A percentile compares a stretch with the other conserved stretches of the same genome.
These are phyloP conservation scores for Tichodroma muraria DNA, from an alignment of 2,113 vertebrate genomes.

Conservation along the genomic window DNA sequence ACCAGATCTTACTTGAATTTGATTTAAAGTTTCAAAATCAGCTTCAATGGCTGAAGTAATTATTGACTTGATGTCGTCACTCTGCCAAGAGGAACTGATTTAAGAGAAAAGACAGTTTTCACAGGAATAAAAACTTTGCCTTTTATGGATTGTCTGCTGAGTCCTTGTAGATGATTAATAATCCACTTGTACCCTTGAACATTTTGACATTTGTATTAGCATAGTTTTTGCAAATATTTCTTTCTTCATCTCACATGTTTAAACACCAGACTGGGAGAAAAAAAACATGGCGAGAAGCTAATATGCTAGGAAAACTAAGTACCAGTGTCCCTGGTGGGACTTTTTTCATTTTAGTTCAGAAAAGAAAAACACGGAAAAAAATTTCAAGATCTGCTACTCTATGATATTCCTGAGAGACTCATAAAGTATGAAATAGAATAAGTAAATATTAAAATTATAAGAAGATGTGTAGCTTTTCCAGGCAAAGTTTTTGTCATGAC, in stretches of 20 bases:
- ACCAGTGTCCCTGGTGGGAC: background rate
- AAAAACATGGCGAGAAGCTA: background rate
- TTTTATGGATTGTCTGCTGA: background rate
- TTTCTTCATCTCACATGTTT: background rate
- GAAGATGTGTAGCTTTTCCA: background rate
- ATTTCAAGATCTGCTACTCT: background rate
- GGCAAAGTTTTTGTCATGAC: background rate
- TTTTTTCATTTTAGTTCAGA: background rate
- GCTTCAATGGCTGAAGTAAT: background rate
- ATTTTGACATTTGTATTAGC: background rate
- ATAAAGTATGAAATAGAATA: background rate
- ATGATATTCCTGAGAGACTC: background rate
- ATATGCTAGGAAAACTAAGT: background rate
- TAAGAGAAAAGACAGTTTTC: background rate
- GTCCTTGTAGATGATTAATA: background rate
- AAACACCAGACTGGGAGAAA: background rate
- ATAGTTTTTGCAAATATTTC: slow-evolving; percentile 1
- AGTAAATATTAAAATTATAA: background rate
- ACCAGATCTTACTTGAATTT: background rate
- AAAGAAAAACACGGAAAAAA: background rate
- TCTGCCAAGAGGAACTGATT: background rate
- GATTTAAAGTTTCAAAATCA: slow-evolving; percentile 9
- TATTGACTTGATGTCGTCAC: background rate
- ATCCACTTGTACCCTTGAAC: background rate
- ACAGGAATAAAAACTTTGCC: background rate